Conservation (phyloP, 2,888 invertebrate genomes). For the Eumerus sabulonum region DNA sequence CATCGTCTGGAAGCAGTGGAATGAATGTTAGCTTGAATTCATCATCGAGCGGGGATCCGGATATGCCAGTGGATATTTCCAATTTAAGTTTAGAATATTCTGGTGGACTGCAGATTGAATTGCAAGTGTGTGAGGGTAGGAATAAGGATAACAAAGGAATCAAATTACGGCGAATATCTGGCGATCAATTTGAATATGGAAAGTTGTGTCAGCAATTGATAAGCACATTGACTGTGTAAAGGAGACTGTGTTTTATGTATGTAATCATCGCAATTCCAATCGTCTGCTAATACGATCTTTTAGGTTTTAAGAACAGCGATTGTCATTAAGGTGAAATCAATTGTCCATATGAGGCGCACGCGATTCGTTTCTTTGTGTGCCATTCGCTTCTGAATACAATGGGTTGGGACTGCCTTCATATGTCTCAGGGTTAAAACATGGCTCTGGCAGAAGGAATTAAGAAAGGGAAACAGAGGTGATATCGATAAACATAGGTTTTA, state of each 20-base stretch:
- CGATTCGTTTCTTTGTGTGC: too few relatives aligned
- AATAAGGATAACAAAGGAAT: slow-evolving; percentile 84
- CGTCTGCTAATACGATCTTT: too few relatives aligned
- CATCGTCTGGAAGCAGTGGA: slow-evolving; percentile 52
- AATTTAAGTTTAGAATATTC: slow-evolving; percentile 86
- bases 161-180: slow-evolving; percentile 91
- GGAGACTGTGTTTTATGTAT: neutral
- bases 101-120: slow-evolving; percentile 91
- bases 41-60: slow-evolving; percentile 41
- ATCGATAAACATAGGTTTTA: too few relatives aligned
- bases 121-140: slow-evolving; percentile 88
- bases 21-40: slow-evolving; percentile 48
- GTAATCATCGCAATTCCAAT: too few relatives aligned
- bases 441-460: too few relatives aligned
- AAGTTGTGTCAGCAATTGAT: slow-evolving; percentile 93
- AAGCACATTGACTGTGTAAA: slow-evolving; percentile 88
- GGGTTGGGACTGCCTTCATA: too few relatives aligned
- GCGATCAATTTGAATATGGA: slow-evolving; percentile 92
- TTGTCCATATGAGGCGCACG: too few relatives aligned
- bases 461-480: too few relatives aligned
- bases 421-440: too few relatives aligned
- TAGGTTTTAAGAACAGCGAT: too few relatives aligned
- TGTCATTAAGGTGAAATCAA: too few relatives aligned
- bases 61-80: slow-evolving; percentile 79
- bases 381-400: too few relatives aligned